Base-by-base conservation (phyloP, 2,113 vertebrate species). In the Chunga burmeisteri region DNA sequence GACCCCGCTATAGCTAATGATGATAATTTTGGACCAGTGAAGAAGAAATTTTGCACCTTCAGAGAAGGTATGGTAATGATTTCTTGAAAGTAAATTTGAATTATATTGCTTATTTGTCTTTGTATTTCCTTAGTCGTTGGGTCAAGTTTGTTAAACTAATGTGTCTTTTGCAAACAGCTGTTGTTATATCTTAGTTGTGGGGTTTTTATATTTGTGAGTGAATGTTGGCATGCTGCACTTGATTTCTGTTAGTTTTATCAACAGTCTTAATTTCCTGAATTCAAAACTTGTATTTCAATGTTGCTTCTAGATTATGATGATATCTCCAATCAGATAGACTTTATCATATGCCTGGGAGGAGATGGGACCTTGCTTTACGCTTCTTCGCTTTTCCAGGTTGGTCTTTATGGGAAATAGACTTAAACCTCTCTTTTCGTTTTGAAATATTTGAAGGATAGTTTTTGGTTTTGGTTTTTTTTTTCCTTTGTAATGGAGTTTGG, bases 41-140 rank as follows among this genome's bases (percentile, higher is more conserved):
- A 99, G 59, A 99, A 98, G 97, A 99, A 98, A 85, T 99, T 99
- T 97, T 99, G 99, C 98, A 99, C 99, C 88, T 99, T 99, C 96
- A 98, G 99, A 92, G 99, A 99, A 98, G 99, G 99, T 99, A 97
- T 32, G 61, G 71, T 63, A 89, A 6, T 50, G 18, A 49, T 13
- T 50, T 26, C 12, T 61, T 25, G 10, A 22, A 55, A 75, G 27
- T 8, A 10, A 30, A 70, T 12, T 5, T 74, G 22, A 26, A 75
- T 6, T 42, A 2, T 16, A 1, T 16, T 26, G 16, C 13, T 25
- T 49, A 13, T 73, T 89, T 38, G 13, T 81, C 32, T 52, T n/a
- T 50, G 3, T 29, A 4, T 55, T 94, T 78, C 30, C 6, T 34
- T 56, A 32, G 13, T 30, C 0, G 0, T 34, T n/a, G 55, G 6